phyloP scores from a whole-genome alignment of 35 echinoderm and acorn worm species.

The Lytechinus variegatus region DNA sequence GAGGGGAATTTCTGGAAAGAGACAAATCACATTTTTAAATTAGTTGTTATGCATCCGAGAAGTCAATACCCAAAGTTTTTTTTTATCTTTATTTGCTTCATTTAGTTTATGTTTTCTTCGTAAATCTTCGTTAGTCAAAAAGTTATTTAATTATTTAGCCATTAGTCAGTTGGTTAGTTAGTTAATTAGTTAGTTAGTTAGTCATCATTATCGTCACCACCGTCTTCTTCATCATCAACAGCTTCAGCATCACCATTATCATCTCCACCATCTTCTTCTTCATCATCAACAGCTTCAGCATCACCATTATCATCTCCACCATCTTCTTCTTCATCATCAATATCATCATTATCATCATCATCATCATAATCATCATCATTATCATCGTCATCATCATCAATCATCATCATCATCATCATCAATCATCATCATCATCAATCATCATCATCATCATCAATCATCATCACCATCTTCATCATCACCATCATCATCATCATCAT shows the following conservation, averaged over 20 bases:
- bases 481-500: neutral
- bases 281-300: neutral
- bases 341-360: neutral
- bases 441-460: neutral
- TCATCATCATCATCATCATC: neutral
- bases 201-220: neutral
- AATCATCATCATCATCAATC: conserved; percentile 49
- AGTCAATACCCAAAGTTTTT: too few species aligned
- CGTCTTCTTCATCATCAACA: neutral
- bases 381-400: neutral
- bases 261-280: neutral
- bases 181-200: too few species aligned
- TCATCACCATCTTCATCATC: conserved; percentile 29
- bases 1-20: neutral
- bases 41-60: too few species aligned
- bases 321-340: neutral
- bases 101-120: too few species aligned
- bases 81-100: too few species aligned
- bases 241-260: neutral
- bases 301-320: neutral
- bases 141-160: too few species aligned
- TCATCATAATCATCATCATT: neutral
- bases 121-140: too few species aligned
- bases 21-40: too few species aligned
- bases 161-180: too few species aligned